Evolutionary conservation across 2,888 invertebrate species (phyloP).

Genomic region (Drosophila vallismaia): DNA sequence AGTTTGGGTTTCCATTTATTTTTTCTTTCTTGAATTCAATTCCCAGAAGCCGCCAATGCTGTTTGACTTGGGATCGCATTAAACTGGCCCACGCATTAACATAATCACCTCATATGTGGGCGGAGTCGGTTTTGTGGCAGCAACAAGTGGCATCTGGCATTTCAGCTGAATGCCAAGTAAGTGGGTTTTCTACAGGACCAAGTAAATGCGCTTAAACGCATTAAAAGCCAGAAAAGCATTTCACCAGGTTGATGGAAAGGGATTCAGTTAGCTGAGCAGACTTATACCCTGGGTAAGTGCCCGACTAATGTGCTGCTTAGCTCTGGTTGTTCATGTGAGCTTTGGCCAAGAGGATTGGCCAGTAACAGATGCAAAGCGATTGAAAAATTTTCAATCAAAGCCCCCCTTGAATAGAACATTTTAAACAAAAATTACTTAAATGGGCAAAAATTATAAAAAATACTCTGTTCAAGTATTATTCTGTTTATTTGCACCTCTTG

Average conservation of each 20-base stretch:
- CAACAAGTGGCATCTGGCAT: constrained; percentile 27
- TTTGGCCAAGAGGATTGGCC: constrained; percentile 7
- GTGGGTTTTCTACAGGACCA: constrained; percentile 43
- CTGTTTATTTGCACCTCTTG: neutral
- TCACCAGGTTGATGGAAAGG: constrained; percentile 34
- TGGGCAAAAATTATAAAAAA: neutral
- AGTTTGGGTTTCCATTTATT: neutral
- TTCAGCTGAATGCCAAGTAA: constrained; percentile 58
- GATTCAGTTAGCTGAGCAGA: constrained; percentile 4
- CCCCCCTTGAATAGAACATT: neutral
- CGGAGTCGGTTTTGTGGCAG: constrained; percentile 8
- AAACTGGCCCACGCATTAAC: constrained; percentile 65
- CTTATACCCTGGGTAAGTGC: constrained; percentile 57
- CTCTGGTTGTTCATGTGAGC: constrained; percentile 32
- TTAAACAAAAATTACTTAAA: neutral
- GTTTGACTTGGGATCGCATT: constrained; percentile 64
- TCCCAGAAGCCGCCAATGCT: constrained; percentile 56
- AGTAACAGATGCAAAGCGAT: neutral
- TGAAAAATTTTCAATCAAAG: neutral
- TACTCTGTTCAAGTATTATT: neutral
- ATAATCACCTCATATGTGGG: constrained; percentile 71
- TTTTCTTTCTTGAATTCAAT: constrained; percentile 65
- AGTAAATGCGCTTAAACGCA: constrained; percentile 69
- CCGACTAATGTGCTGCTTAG: constrained; percentile 55
- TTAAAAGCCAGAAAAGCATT: constrained; percentile 57